phyloP scores from a whole-genome alignment of 2,888 invertebrate species.

The Campaea margaritaria region DNA sequence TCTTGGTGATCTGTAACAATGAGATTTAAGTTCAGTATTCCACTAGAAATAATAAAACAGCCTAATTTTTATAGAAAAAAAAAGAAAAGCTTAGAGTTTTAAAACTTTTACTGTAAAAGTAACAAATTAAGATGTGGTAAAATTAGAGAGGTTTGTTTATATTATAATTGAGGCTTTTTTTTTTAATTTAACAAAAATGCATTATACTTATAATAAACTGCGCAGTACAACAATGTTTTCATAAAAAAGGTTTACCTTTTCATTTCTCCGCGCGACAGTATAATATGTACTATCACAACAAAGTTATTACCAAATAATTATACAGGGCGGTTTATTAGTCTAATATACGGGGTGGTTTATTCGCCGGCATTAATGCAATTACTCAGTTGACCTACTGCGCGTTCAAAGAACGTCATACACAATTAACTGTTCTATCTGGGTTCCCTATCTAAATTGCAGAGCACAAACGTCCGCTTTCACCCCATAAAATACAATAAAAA shows the following conservation, averaged over 20 bases:
- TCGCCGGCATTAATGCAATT: constrained; percentile 23
- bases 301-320: constrained; percentile 13
- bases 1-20: constrained; percentile 32
- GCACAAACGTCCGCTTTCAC: constrained; percentile 76
- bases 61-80: too few species aligned
- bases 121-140: too few species aligned
- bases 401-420: constrained; percentile 55
- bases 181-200: too few species aligned
- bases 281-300: background rate
- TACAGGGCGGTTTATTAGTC: constrained; percentile 7
- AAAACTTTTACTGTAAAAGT: too few species aligned
- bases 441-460: constrained; percentile 79
- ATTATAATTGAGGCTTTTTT: too few species aligned
- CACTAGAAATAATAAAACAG: too few species aligned
- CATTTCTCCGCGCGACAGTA: background rate
- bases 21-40: constrained; percentile 13
- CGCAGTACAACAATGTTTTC: too few species aligned
- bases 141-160: too few species aligned
- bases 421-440: constrained; percentile 73
- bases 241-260: too few species aligned
- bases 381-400: constrained; percentile 24
- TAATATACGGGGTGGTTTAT: constrained; percentile 4
- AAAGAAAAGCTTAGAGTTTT: too few species aligned
- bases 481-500: constrained; percentile 51
- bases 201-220: too few species aligned